Percentiles rank a stretch among this genome's conserved stretches.
Conservation (phyloP, 2,888 invertebrate genomes). For the Oconnorella tubifera region DNA sequence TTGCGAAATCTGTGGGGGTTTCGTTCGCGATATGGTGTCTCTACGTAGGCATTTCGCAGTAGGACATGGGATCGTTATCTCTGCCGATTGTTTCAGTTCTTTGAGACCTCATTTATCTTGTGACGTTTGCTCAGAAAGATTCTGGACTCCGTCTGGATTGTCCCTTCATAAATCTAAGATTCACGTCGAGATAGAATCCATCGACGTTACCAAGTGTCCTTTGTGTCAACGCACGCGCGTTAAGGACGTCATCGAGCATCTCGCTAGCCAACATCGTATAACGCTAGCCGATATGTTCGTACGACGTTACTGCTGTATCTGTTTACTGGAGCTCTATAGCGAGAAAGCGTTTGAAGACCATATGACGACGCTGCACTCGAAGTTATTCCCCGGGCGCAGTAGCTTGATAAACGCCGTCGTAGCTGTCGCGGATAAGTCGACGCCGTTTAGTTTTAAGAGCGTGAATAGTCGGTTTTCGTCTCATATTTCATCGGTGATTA, state of each 20-base stretch:
- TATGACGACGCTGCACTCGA: constrained; percentile 1
- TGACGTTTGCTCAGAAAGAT: constrained; percentile 6
- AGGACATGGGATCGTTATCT: neutral
- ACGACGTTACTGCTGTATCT: constrained; percentile 8
- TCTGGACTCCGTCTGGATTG: constrained; percentile 12
- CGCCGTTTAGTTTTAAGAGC: neutral
- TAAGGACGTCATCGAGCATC: constrained; percentile 4
- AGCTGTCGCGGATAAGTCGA: neutral
- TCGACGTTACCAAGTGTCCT: neutral
- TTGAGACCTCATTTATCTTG: neutral
- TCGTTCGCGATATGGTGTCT: neutral
- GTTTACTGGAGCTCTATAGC: constrained; percentile 8
- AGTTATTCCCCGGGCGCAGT: constrained; percentile 1
- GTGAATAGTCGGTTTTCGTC: neutral
- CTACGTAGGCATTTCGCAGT: neutral
- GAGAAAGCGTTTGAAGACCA: constrained; percentile 14
- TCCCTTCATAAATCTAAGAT: neutral
- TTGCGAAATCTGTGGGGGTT: constrained; percentile 18
- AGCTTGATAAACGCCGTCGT: neutral
- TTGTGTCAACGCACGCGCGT: constrained; percentile 14
- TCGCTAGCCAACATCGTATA: constrained; percentile 8
- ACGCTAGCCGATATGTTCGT: constrained; percentile 14
- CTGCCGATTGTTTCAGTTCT: neutral
- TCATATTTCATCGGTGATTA: too few species aligned
- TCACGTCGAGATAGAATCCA: neutral